Evolutionary conservation across 2,113 vertebrate species (phyloP).

Genomic region (Antennarius striatus): DNA sequence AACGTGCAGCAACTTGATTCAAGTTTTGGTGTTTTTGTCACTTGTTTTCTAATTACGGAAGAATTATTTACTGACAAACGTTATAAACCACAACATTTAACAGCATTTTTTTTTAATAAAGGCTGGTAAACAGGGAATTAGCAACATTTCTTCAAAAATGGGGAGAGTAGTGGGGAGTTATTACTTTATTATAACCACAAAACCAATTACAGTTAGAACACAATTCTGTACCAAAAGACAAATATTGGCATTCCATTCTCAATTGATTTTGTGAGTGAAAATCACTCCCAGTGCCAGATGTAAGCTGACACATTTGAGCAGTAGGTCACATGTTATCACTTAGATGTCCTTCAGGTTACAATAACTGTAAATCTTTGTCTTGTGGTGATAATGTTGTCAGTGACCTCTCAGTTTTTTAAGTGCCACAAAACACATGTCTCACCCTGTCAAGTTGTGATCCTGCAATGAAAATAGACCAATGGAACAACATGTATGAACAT

Average conservation of each 20-base stretch:
- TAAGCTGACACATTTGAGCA: background rate
- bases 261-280: background rate
- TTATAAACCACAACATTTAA: background rate
- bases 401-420: constrained; percentile 54
- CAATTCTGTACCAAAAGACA: background rate
- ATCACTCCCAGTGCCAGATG: background rate
- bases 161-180: no score
- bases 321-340: constrained; percentile 26
- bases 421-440: constrained; percentile 39
- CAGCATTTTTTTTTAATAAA: background rate
- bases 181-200: background rate
- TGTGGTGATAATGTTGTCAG: constrained; percentile 66
- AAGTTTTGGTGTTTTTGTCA: constrained; percentile 1
- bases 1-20: constrained; percentile 34
- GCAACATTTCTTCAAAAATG: background rate
- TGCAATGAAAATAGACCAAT: constrained; percentile 55
- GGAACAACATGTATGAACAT: background rate
- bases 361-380: constrained; percentile 65
- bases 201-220: background rate
- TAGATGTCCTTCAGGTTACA: constrained; percentile 47
- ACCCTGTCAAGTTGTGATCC: constrained; percentile 14
- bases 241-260: background rate
- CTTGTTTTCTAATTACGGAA: background rate
- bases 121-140: background rate
- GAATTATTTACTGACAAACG: no score